Percentiles rank a stretch among this genome's conserved stretches.
Conservation (phyloP, 2,797 vertebrate genomes). For the Ctenopoma multispine region DNA sequence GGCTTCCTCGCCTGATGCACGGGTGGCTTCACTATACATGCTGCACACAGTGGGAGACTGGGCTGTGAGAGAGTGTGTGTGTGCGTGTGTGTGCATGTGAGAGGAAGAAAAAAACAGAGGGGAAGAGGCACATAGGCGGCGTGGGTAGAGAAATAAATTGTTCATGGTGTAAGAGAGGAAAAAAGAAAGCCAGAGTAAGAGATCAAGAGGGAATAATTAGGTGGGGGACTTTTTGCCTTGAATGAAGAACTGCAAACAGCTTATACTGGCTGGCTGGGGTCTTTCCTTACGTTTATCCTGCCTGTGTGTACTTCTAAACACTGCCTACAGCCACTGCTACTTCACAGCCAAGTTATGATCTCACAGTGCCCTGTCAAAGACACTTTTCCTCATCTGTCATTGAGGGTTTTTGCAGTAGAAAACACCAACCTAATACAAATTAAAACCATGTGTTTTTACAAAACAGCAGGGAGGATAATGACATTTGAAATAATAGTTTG, state of each 20-base stretch:
- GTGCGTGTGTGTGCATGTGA: neutral
- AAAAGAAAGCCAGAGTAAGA: neutral
- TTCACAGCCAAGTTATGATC: slow-evolving; percentile 67
- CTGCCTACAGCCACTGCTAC: slow-evolving; percentile 60
- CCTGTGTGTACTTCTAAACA: slow-evolving; percentile 67
- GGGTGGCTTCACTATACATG: slow-evolving; percentile 54
- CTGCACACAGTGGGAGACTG: slow-evolving; percentile 57
- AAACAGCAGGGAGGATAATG: neutral
- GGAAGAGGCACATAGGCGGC: neutral
- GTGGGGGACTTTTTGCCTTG: slow-evolving; percentile 23
- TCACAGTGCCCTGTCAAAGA: slow-evolving; percentile 62
- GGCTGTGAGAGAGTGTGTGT: slow-evolving; percentile 12
- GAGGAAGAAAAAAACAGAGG: slow-evolving; percentile 14
- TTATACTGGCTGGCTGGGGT: slow-evolving; percentile 57
- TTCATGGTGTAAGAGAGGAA: slow-evolving; percentile 3
- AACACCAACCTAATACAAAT: slow-evolving; percentile 36
- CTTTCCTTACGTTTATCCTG: slow-evolving; percentile 70
- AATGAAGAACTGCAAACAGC: slow-evolving; percentile 57
- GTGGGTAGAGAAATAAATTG: slow-evolving; percentile 1
- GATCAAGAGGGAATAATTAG: slow-evolving; percentile 23
- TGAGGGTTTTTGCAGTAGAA: slow-evolving; percentile 37
- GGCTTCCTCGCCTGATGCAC: slow-evolving; percentile 53
- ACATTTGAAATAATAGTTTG: slow-evolving; percentile 25
- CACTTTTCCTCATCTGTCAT: slow-evolving; percentile 55
- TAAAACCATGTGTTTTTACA: slow-evolving; percentile 23